A percentile compares a stretch with the other conserved stretches of the same genome.
These are phyloP conservation scores for Nomada ruficornis DNA, from an alignment of 2,888 invertebrate species.

Conservation along the genomic window DNA sequence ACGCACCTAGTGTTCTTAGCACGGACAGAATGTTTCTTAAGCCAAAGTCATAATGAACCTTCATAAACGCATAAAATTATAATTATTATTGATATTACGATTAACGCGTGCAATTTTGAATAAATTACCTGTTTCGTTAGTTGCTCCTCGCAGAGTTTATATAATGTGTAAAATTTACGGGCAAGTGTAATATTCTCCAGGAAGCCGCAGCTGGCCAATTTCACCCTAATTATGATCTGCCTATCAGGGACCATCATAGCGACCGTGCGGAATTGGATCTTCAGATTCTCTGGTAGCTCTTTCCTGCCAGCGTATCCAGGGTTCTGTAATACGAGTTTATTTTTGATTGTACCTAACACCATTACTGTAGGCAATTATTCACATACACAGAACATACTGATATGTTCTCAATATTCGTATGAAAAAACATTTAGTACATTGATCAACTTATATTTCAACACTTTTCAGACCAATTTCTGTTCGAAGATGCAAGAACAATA, in stretches of 20 bases:
- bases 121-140: constrained; percentile 94
- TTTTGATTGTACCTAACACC: neutral
- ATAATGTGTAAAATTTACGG: constrained; percentile 97
- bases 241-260: constrained; percentile 99
- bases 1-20: constrained; percentile 95
- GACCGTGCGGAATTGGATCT: constrained; percentile 98
- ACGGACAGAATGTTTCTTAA: constrained; percentile 97
- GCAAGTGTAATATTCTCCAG: constrained; percentile 97
- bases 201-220: constrained; percentile 98
- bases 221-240: constrained; percentile 98
- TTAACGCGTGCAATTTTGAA: neutral
- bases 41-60: constrained; percentile 99
- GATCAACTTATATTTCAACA: too few relatives aligned
- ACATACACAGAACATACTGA: too few relatives aligned
- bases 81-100: neutral
- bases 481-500: too few relatives aligned
- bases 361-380: too few relatives aligned
- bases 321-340: constrained; percentile 87
- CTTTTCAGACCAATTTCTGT: too few relatives aligned
- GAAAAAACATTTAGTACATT: too few relatives aligned
- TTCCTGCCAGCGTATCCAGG: constrained; percentile 98
- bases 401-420: too few relatives aligned
- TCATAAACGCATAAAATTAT: constrained; percentile 27
- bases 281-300: constrained; percentile 97
- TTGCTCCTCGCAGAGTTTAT: constrained; percentile 98